phyloP scores from a whole-genome alignment of 2,797 vertebrate species.

The Propithecus deckenii region DNA sequence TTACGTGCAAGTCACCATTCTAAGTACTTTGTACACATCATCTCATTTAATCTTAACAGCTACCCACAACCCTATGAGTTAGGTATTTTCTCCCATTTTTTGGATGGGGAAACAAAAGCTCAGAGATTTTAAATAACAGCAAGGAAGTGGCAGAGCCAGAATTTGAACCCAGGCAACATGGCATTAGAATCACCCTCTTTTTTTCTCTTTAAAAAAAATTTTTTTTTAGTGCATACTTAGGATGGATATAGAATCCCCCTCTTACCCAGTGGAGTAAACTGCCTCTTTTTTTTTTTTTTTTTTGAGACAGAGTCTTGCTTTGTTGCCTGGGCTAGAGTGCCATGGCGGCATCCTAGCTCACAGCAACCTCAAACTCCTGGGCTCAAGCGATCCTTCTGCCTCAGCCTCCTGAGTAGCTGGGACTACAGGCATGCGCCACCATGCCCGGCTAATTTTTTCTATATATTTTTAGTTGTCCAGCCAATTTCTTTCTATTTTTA shows the following conservation, averaged over 20 bases:
- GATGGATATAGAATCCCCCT: background rate
- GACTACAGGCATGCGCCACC: too few relatives aligned
- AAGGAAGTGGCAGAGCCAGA: background rate
- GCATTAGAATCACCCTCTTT: background rate
- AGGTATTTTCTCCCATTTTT: background rate
- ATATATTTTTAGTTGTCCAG: too few relatives aligned
- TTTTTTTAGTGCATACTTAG: background rate
- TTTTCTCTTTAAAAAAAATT: background rate
- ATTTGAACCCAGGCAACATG: background rate
- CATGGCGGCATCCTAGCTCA: too few relatives aligned
- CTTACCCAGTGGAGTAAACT: background rate
- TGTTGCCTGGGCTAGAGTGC: too few relatives aligned
- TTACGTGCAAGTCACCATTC: background rate
- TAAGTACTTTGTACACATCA: background rate
- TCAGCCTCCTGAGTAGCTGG: too few relatives aligned
- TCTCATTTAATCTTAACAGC: background rate
- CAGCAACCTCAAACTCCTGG: too few relatives aligned
- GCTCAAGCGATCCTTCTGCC: too few relatives aligned
- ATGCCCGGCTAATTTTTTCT: too few relatives aligned
- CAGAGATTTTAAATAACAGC: background rate
- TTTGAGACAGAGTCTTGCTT: too few relatives aligned
- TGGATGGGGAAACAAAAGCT: background rate
- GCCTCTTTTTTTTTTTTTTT: background rate
- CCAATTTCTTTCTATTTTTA: too few relatives aligned
- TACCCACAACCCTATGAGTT: background rate